A percentile compares a stretch with the other conserved stretches of the same genome.
These are phyloP conservation scores for Porphyrio hochstetteri DNA, from an alignment of 2,113 vertebrate genomes.

Conservation along the genomic window DNA sequence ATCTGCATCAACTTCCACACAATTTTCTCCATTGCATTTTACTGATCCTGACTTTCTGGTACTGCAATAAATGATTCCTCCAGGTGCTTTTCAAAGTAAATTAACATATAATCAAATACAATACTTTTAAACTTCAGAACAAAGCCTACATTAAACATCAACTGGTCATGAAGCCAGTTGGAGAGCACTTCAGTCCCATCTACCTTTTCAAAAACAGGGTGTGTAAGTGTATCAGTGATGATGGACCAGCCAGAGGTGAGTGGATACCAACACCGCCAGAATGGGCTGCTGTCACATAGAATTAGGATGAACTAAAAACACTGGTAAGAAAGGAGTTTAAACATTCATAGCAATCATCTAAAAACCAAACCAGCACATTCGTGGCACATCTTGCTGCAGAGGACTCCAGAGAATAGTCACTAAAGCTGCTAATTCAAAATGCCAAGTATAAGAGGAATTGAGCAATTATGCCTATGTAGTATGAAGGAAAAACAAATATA, in stretches of 20 bases:
- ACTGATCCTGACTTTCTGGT: background rate
- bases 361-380: background rate
- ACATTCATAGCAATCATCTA: background rate
- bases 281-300: background rate
- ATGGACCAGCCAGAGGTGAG: fast-evolving
- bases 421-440: background rate
- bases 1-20: background rate
- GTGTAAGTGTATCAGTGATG: fast-evolving
- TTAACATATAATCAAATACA: slow-evolving; percentile 1
- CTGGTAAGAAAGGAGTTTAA: background rate
- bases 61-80: background rate
- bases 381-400: background rate
- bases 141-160: background rate
- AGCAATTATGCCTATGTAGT: background rate
- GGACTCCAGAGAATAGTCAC: background rate
- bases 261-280: fast-evolving
- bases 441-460: background rate
- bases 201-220: fast-evolving
- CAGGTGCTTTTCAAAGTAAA: background rate
- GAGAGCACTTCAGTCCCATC: background rate
- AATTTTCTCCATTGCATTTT: background rate
- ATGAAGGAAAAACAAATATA: background rate
- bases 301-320: background rate
- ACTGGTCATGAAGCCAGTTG: background rate
- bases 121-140: background rate